Percentiles rank a stretch among this genome's conserved stretches.
These are phyloP conservation scores for Anorthoa munda DNA, from an alignment of 2,888 invertebrate genomes.

Conservation along the genomic window DNA sequence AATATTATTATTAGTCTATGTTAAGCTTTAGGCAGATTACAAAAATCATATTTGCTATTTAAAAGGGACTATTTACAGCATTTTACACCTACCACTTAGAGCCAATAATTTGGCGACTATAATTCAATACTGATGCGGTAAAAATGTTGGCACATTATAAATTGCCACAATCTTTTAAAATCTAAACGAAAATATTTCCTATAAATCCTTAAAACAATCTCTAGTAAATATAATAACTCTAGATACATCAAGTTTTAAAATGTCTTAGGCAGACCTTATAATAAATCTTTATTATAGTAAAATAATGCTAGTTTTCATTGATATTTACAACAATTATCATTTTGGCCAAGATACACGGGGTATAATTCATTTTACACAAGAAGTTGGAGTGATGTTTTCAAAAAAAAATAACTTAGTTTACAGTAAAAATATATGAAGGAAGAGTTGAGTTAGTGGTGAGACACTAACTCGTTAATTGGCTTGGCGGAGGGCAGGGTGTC, in stretches of 20 bases:
- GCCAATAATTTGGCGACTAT: constrained; percentile 89
- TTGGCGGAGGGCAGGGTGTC: constrained; percentile 72
- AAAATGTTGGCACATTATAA: constrained; percentile 90
- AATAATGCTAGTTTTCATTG: constrained; percentile 79
- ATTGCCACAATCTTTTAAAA: constrained; percentile 82
- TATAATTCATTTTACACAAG: constrained; percentile 82
- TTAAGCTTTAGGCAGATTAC: constrained; percentile 79
- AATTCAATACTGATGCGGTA: constrained; percentile 90
- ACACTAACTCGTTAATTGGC: constrained; percentile 78
- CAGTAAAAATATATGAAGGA: constrained; percentile 79
- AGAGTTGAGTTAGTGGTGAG: constrained; percentile 73
- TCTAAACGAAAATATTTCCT: constrained; percentile 87
- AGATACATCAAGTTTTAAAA: constrained; percentile 90
- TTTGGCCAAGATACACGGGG: constrained; percentile 81
- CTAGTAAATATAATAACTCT: constrained; percentile 83
- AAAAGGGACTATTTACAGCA: constrained; percentile 87
- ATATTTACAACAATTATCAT: constrained; percentile 84
- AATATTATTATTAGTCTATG: constrained; percentile 74
- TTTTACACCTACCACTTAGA: constrained; percentile 84
- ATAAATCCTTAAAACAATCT: constrained; percentile 84
- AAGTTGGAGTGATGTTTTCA: constrained; percentile 69
- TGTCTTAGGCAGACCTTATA: constrained; percentile 88
- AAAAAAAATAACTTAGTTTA: constrained; percentile 78
- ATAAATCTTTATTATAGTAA: constrained; percentile 73
- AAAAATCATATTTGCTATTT: constrained; percentile 77